Conservation (phyloP, 2,888 invertebrate species). For the Euproctis similis region DNA sequence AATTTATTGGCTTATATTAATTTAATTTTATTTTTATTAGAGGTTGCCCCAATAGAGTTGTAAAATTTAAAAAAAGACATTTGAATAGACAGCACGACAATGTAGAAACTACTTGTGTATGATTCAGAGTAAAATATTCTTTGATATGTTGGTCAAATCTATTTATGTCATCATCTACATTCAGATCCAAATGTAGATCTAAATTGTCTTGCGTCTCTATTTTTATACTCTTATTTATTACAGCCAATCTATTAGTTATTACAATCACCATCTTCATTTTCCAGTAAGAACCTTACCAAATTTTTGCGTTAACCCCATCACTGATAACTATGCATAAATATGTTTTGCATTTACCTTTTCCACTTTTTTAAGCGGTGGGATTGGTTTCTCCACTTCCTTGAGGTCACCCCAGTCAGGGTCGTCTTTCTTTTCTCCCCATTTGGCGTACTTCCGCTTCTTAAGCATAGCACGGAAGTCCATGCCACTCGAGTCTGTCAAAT, state of each 20-base stretch:
- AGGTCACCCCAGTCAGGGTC: constrained; percentile 94
- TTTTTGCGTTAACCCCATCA: too few species aligned
- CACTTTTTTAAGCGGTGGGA: constrained; percentile 91
- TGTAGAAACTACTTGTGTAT: constrained; percentile 22
- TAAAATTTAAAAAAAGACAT: constrained; percentile 27
- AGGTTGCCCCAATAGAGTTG: constrained; percentile 43
- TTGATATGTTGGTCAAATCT: constrained; percentile 9
- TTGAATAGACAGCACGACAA: constrained; percentile 31
- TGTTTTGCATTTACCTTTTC: constrained; percentile 96
- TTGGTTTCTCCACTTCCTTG: constrained; percentile 92
- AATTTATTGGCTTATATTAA: too few species aligned
- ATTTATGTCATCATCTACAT: constrained; percentile 12
- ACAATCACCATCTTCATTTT: constrained; percentile 53
- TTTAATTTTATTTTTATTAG: constrained; percentile 3
- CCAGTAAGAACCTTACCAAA: too few species aligned
- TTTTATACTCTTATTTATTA: constrained; percentile 23
- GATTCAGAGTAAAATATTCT: constrained; percentile 1
- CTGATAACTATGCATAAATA: too few species aligned
- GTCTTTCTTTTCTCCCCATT: constrained; percentile 93
- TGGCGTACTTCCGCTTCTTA: constrained; percentile 95
- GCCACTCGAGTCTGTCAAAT: constrained; percentile 96
- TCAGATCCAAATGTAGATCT: constrained; percentile 18
- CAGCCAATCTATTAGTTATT: constrained; percentile 11
- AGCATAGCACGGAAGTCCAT: constrained; percentile 99
- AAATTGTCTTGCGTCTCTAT: constrained; percentile 21